Evolutionary conservation across 2,888 invertebrate species (phyloP).

Genomic region (Xylota segnis): DNA sequence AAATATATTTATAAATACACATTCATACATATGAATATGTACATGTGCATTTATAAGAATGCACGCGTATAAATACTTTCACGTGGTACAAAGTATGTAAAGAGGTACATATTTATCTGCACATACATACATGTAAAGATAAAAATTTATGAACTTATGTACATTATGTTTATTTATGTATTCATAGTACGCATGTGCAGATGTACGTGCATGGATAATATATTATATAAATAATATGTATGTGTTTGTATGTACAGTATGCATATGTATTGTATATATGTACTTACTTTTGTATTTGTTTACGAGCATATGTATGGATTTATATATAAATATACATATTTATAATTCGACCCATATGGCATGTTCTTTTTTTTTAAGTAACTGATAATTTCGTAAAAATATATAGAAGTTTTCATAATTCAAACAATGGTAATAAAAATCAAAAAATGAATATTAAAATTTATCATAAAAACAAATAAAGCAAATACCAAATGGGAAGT

Average conservation of each 20-base stretch:
- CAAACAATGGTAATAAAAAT: slow-evolving; percentile 8
- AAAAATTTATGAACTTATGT: too few species aligned
- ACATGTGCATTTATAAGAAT: too few species aligned
- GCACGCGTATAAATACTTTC: too few species aligned
- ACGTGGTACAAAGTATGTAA: too few species aligned
- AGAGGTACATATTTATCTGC: too few species aligned
- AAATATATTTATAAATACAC: slow-evolving; percentile 30
- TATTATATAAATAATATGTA: background rate
- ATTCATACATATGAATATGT: background rate
- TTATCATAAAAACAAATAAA: slow-evolving; percentile 22
- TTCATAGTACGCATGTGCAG: too few species aligned
- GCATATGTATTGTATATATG: too few species aligned
- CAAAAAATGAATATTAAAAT: slow-evolving; percentile 11
- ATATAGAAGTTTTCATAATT: background rate
- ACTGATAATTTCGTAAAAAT: slow-evolving; percentile 12
- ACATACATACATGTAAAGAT: slow-evolving; percentile 28
- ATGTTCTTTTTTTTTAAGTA: too few species aligned
- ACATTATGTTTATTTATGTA: too few species aligned
- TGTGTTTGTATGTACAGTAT: background rate
- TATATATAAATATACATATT: background rate
- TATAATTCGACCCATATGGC: slow-evolving; percentile 17
- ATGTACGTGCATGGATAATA: too few species aligned
- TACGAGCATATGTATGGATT: too few species aligned
- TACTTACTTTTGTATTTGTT: too few species aligned
- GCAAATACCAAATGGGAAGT: slow-evolving; percentile 33